phyloP scores from a whole-genome alignment of 2,888 invertebrate species.

The Nephrotoma flavescens region DNA sequence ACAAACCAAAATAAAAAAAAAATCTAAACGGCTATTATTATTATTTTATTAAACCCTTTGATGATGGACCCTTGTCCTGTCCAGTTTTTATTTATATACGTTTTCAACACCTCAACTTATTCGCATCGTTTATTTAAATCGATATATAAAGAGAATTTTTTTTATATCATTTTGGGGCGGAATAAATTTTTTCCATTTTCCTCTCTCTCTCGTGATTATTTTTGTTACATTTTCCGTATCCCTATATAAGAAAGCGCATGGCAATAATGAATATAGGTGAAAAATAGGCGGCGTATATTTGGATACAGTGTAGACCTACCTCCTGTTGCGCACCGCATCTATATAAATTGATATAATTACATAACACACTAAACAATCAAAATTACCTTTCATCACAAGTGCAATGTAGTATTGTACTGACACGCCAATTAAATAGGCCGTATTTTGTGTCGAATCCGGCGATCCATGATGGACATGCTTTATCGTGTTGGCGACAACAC shows the following conservation, averaged over 20 bases:
- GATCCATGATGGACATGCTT: constrained; percentile 65
- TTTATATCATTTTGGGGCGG: not conserved
- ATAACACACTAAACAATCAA: not conserved
- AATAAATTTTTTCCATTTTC: not conserved
- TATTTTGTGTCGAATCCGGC: constrained; percentile 65
- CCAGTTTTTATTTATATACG: not conserved
- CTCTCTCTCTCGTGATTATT: not conserved
- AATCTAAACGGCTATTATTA: not conserved
- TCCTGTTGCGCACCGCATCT: not conserved
- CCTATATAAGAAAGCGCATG: not conserved
- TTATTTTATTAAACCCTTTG: not conserved
- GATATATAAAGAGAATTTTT: not conserved
- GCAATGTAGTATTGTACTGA: constrained; percentile 78
- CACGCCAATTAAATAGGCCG: constrained; percentile 69
- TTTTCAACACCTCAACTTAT: not conserved
- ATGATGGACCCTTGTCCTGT: not conserved
- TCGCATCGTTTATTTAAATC: not conserved
- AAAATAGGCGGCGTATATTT: not conserved
- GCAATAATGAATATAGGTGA: not conserved
- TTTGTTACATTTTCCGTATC: not conserved
- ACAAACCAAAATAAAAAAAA: not conserved
- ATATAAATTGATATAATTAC: not conserved
- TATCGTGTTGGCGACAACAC: constrained; percentile 72
- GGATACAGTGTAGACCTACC: not conserved
- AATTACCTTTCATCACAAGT: constrained; percentile 72